Base-by-base conservation (phyloP, 1,140 invertebrate genomes). In the Listronotus bonariensis region DNA sequence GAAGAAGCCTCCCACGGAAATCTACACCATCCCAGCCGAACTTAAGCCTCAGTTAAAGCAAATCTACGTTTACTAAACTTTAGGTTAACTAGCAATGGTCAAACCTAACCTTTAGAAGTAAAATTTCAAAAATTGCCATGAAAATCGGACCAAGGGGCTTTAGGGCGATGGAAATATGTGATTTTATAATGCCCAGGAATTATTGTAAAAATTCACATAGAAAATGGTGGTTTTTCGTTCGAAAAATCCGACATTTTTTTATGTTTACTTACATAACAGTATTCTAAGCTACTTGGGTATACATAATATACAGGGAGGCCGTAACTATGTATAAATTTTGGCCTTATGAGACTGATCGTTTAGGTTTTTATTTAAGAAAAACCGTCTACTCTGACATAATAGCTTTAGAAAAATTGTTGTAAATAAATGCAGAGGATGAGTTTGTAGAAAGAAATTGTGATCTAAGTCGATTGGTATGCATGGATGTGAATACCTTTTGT, bases 31-130 rank as follows among this genome's bases (percentile, higher is more conserved):
- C 82, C 90, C 92, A 57, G 88, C 90, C 31, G 91, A 93, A 80
- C 82, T 92, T 63, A 90, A 91, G 79, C 90, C 91, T 68, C 92
- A 93, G 80, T 84, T 93, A 41, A 93, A 93, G 80, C 89, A 91
- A 75, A 93, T 93, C 72, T 93, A 93, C 79, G 92, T 93, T 70
- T 93, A 93, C 82, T 93, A 67, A 51, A 40, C 3, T 1, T 46
- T 12, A 48, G n/a, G 40, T 17, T 31, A 14, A 54, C 40, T 34
- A n/a, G 11, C 6, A 31, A 9, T 10, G 20, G 48, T 15, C 9
- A n/a, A 31, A 20, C 4, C 20, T 51, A n/a, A 18, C 18, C 48
- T 18, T 51, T 51, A 12, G 48, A 31, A 51, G 31, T 0, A 20
- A 26, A 6, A 17, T 14, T n/a, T 38, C 11, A 9, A 36, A 36